Conservation (phyloP, 64 coral and sea anemone species). For the Montipora cactus region DNA sequence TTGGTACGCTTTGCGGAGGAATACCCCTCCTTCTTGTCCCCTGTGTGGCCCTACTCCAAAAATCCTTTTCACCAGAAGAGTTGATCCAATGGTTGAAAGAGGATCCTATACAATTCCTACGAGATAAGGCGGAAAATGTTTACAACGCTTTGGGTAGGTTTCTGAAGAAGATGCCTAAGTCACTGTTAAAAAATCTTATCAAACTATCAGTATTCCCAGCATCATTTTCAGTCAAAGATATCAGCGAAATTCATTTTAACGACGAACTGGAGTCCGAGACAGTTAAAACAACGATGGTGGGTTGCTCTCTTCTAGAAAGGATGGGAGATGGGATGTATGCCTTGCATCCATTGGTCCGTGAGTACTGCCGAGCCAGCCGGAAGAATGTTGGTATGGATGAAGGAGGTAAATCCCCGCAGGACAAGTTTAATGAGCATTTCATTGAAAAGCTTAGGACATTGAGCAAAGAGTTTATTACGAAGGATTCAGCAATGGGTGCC, state of each 20-base stretch:
- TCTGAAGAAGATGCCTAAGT: not conserved
- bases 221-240: not conserved
- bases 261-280: not conserved
- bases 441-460: not conserved
- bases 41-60: not conserved
- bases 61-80: not conserved
- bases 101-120: not conserved
- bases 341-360: not conserved
- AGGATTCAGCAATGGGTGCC: slow-evolving; percentile 6
- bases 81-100: not conserved
- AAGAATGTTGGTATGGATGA: not conserved
- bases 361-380: not conserved
- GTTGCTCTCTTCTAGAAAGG: not conserved
- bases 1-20: not conserved
- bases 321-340: too few relatives aligned
- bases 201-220: not conserved
- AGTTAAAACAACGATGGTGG: not conserved
- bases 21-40: not conserved
- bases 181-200: not conserved
- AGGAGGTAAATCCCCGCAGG: not conserved
- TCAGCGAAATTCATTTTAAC: not conserved
- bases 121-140: not conserved
- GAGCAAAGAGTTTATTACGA: not conserved
- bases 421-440: not conserved
- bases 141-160: not conserved